Evolutionary conservation across 2,113 vertebrate genomes (phyloP).

Genomic region (Calyptommatus sinebrachiatus): DNA sequence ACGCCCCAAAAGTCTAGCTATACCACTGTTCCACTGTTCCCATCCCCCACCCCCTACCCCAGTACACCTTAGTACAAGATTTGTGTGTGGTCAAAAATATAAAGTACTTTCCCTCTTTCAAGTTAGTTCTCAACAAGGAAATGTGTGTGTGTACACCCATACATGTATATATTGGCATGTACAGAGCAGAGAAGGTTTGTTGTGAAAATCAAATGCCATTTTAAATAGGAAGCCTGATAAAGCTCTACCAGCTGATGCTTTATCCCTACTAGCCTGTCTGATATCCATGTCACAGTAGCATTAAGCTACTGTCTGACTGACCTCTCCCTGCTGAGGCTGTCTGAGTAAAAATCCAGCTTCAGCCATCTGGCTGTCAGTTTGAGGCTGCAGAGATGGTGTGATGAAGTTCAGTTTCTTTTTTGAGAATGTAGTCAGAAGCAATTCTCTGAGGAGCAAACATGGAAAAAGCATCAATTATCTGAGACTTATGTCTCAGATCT

Average conservation of each 20-base stretch:
- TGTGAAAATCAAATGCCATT: neutral
- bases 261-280: constrained; percentile 6
- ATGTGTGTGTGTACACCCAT: too few species aligned
- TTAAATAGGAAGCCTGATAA: neutral
- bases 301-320: constrained; percentile 14
- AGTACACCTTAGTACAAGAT: neutral
- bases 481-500: neutral
- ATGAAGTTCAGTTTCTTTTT: neutral
- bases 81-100: neutral
- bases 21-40: too few species aligned
- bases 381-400: neutral
- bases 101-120: neutral
- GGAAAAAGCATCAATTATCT: neutral
- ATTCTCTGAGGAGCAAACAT: too few species aligned
- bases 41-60: too few species aligned
- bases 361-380: neutral
- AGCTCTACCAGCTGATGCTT: neutral
- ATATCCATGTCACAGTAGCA: neutral
- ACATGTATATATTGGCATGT: too few species aligned
- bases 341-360: neutral
- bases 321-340: constrained; percentile 9
- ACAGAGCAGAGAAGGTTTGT: neutral
- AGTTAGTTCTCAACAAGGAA: neutral
- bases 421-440: neutral
- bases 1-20: too few species aligned